Conservation (phyloP, 1,140 invertebrate genomes). For the Armadillidium nasatum region DNA sequence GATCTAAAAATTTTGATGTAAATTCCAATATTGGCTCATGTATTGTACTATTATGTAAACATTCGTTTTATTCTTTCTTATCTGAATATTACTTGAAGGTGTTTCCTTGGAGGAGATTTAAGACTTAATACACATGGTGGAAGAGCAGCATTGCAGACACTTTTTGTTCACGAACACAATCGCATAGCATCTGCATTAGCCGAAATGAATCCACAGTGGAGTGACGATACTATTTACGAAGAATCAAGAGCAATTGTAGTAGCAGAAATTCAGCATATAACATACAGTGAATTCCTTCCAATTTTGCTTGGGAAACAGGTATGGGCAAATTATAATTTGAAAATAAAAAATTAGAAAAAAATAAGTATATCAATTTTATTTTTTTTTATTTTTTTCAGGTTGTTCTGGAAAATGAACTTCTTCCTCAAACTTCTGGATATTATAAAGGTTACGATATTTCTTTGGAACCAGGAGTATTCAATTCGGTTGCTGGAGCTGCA, state of each 20-base stretch:
- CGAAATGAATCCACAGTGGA: constrained; percentile 50
- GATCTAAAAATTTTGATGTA: too few relatives aligned
- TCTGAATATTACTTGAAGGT: constrained; percentile 59
- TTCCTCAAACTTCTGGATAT: constrained; percentile 54
- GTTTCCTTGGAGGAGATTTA: constrained; percentile 91
- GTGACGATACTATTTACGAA: constrained; percentile 52
- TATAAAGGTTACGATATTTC: constrained; percentile 76
- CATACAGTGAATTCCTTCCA: constrained; percentile 88
- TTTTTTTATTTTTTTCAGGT: constrained; percentile 47
- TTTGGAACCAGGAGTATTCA: constrained; percentile 80
- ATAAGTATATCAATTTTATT: not conserved
- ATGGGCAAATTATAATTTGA: not conserved
- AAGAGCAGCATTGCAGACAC: constrained; percentile 52
- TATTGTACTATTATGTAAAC: not conserved
- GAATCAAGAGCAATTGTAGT: constrained; percentile 66
- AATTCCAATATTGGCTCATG: too few relatives aligned
- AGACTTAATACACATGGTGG: constrained; percentile 72
- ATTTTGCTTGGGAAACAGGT: constrained; percentile 66
- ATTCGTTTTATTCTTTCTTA: not conserved
- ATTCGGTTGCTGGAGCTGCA: constrained; percentile 95
- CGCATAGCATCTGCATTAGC: constrained; percentile 51
- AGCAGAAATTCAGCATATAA: constrained; percentile 93
- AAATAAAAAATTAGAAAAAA: not conserved
- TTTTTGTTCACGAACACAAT: constrained; percentile 58
- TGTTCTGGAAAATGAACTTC: constrained; percentile 59